Percentiles rank a stretch among this genome's conserved stretches.
Conservation (phyloP, 2,113 vertebrate genomes). For the Nycticebus coucang region DNA sequence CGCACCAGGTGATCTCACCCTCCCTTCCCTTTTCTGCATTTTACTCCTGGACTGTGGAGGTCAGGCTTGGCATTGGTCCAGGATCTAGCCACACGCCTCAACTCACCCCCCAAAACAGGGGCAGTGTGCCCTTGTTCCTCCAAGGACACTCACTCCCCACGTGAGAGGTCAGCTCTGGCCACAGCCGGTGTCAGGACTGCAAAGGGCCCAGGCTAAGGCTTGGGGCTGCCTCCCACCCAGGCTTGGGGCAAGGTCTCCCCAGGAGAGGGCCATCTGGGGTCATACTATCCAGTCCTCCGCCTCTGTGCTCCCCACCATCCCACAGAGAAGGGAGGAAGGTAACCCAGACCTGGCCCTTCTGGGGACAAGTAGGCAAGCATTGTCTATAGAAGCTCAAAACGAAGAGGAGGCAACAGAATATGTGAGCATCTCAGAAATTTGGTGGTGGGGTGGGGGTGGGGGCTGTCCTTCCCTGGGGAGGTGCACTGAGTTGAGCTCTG, state of each 20-base stretch:
- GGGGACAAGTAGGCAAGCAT: too few relatives aligned
- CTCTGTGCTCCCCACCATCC: not conserved
- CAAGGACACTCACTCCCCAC: not conserved
- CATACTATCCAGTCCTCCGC: not conserved
- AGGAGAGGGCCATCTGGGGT: not conserved
- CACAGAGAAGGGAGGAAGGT: not conserved
- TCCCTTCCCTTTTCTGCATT: not conserved
- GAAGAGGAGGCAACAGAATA: not conserved
- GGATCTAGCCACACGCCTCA: too few relatives aligned
- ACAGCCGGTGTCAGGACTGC: not conserved
- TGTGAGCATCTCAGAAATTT: not conserved
- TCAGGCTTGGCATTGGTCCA: not conserved
- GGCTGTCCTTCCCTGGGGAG: too few relatives aligned
- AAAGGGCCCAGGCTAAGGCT: not conserved
- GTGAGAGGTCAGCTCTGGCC: not conserved
- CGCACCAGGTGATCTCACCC: not conserved
- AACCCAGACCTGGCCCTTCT: not conserved
- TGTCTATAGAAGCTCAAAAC: not conserved
- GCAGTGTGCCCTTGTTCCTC: not conserved
- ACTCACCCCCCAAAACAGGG: too few relatives aligned
- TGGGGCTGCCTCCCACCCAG: not conserved
- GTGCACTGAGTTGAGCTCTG: too few relatives aligned
- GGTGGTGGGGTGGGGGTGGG: not conserved
- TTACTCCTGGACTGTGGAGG: not conserved
- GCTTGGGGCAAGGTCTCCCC: too few relatives aligned